Conservation (phyloP, 1,140 invertebrate genomes). For the Ptiloglossa arizonensis region DNA sequence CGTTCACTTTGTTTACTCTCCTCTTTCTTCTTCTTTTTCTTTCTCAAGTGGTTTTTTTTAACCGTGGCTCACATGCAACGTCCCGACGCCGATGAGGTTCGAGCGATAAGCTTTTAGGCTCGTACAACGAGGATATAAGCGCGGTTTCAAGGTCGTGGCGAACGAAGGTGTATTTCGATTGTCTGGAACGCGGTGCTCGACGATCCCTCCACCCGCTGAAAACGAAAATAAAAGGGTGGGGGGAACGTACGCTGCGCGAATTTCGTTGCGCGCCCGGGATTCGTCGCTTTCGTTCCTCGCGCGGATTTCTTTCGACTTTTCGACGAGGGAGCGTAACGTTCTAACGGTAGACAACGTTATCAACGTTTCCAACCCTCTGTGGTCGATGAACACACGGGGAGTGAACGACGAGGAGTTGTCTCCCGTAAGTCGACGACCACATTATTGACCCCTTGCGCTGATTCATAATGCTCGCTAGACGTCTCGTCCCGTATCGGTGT, state of each 20-base stretch:
- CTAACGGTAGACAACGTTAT: too few relatives aligned
- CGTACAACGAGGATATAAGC: conserved; percentile 31
- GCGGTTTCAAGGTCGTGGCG: conserved; percentile 27
- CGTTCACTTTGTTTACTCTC: not conserved
- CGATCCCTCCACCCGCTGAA: not conserved
- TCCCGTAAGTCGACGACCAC: too few relatives aligned
- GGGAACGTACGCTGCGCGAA: not conserved
- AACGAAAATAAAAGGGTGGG: not conserved
- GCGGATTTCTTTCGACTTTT: too few relatives aligned
- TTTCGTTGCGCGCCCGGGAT: not conserved
- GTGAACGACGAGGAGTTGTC: too few relatives aligned
- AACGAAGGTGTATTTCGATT: conserved; percentile 46
- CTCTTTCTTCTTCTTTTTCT: not conserved
- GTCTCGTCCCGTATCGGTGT: too few relatives aligned
- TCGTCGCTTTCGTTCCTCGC: too few relatives aligned
- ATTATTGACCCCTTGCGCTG: too few relatives aligned
- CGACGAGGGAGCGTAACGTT: too few relatives aligned
- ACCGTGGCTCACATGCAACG: conserved; percentile 27
- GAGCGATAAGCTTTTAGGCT: conserved; percentile 40
- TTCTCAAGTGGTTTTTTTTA: conserved; percentile 38
- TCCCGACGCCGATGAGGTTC: conserved; percentile 34
- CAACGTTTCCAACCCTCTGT: too few relatives aligned
- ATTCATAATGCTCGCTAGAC: too few relatives aligned
- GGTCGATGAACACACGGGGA: too few relatives aligned
- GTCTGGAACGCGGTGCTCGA: conserved; percentile 20